Evolutionary conservation across 1,140 invertebrate species (phyloP).

Genomic region (Orchestia grillus): DNA sequence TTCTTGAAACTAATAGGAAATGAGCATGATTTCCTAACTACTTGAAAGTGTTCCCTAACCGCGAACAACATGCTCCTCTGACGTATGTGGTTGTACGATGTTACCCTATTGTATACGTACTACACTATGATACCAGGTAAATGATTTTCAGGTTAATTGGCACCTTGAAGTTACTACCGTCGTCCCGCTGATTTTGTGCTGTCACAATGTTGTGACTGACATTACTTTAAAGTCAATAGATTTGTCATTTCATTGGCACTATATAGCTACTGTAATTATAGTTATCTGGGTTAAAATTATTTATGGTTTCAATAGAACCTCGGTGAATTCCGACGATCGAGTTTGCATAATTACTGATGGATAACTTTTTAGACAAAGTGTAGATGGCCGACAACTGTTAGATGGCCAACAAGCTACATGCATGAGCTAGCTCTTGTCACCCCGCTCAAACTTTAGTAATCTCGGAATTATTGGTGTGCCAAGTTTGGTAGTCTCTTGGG

Average conservation of each 20-base stretch:
- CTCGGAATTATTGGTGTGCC: not conserved
- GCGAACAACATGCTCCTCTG: too few species aligned
- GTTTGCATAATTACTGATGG: not conserved
- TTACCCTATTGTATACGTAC: too few species aligned
- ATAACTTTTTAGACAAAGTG: not conserved
- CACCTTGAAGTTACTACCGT: too few species aligned
- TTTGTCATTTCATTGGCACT: not conserved
- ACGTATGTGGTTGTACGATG: too few species aligned
- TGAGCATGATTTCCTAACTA: too few species aligned
- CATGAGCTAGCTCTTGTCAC: not conserved
- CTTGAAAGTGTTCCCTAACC: too few species aligned
- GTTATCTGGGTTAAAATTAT: not conserved
- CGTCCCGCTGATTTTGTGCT: not conserved
- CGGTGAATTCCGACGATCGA: not conserved
- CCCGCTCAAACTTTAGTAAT: not conserved
- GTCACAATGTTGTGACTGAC: not conserved
- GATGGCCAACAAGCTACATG: not conserved
- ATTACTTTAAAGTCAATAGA: not conserved
- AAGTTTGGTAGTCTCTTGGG: not conserved
- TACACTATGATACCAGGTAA: too few species aligned
- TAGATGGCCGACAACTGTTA: too few species aligned
- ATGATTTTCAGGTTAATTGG: too few species aligned
- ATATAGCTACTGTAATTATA: not conserved
- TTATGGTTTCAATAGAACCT: not conserved
- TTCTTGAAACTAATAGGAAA: too few species aligned